A percentile compares a stretch with the other conserved stretches of the same genome.
phyloP scores from a whole-genome alignment of 2,113 vertebrate species.

The Chascanopsetta lugubris region DNA sequence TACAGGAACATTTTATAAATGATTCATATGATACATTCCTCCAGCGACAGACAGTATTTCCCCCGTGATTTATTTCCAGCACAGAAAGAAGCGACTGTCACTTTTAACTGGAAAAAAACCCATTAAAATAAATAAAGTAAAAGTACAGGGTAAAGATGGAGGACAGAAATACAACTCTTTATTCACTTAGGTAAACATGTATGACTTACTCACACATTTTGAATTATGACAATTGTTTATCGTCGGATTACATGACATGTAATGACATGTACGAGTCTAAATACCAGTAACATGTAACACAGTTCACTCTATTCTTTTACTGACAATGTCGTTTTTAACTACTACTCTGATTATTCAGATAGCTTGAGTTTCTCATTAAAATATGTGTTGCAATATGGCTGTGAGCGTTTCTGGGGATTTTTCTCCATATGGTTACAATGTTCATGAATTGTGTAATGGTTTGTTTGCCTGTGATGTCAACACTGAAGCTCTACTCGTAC shows the following conservation, averaged over 20 bases:
- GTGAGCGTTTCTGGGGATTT: neutral
- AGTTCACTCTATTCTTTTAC: neutral
- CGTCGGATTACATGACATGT: slow-evolving; percentile 23
- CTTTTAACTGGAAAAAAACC: no score
- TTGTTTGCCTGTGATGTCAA: neutral
- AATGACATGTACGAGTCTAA: neutral
- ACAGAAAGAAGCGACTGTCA: no score
- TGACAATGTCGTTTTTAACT: no score
- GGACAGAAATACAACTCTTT: neutral
- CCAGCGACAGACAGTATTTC: no score
- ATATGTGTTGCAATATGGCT: neutral
- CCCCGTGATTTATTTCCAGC: no score
- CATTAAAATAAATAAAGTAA: no score
- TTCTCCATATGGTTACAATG: neutral
- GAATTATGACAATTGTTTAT: slow-evolving; percentile 32
- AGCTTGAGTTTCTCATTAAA: slow-evolving; percentile 38
- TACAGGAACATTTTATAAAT: no score
- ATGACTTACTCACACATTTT: slow-evolving; percentile 8
- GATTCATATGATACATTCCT: no score
- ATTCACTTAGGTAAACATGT: neutral
- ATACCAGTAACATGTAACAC: slow-evolving; percentile 8
- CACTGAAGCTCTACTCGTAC: no score
- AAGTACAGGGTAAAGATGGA: no score
- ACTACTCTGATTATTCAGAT: neutral
- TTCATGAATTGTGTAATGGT: neutral